phyloP scores from a whole-genome alignment of 2,797 vertebrate genomes.

The Orestias chungarensis region DNA sequence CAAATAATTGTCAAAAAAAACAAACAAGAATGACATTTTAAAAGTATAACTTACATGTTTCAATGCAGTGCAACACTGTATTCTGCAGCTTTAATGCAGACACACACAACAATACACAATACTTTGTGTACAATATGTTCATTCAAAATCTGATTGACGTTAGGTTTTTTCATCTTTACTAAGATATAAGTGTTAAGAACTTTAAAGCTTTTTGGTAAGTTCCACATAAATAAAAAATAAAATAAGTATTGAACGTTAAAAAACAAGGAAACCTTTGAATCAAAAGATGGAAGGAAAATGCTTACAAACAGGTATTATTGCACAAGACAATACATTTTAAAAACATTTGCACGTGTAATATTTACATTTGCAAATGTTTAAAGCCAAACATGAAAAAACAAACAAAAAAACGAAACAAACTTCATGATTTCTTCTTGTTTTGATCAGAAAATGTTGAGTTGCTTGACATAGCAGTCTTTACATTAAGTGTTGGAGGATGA shows the following conservation, averaged over 20 bases:
- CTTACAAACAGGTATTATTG: neutral
- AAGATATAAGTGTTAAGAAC: too few relatives aligned
- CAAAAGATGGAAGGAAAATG: neutral
- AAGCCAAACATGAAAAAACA: too few relatives aligned
- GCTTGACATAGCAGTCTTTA: too few relatives aligned
- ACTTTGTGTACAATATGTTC: neutral
- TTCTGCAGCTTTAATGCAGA: neutral
- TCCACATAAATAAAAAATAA: too few relatives aligned
- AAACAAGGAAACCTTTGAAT: neutral
- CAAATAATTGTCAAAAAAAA: neutral
- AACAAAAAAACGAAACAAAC: neutral
- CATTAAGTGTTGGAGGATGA: slow-evolving; percentile 12
- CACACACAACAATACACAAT: neutral
- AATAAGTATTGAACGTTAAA: neutral
- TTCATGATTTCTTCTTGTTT: neutral
- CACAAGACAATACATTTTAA: neutral
- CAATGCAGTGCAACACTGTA: neutral
- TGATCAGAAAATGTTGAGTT: neutral
- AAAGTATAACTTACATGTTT: neutral
- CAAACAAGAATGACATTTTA: neutral
- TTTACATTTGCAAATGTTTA: too few relatives aligned
- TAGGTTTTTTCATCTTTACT: neutral
- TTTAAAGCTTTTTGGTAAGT: neutral
- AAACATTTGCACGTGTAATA: neutral
- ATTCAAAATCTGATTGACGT: neutral